Evolutionary conservation across 2,888 invertebrate species (phyloP).

Genomic region (Argyra leucocephala): DNA sequence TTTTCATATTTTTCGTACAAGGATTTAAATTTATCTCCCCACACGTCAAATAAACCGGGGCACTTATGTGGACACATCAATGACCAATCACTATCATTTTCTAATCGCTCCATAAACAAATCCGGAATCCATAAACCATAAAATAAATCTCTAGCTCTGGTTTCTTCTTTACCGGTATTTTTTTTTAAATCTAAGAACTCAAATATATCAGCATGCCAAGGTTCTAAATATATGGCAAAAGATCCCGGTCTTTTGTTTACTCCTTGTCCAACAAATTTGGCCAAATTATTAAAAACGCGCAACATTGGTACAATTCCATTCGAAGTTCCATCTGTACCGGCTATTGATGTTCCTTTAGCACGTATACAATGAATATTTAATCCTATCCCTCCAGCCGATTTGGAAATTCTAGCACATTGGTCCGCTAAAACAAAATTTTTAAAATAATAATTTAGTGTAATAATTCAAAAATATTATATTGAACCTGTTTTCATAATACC

Average conservation of each 20-base stretch:
- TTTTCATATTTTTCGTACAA: slow-evolving; percentile 74
- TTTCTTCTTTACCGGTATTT: slow-evolving; percentile 85
- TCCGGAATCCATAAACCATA: slow-evolving; percentile 94
- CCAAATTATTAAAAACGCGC: slow-evolving; percentile 81
- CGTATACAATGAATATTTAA: slow-evolving; percentile 85
- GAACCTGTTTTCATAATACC: slow-evolving; percentile 72
- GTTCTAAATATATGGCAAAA: slow-evolving; percentile 89
- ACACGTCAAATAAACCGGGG: slow-evolving; percentile 75
- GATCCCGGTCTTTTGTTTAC: slow-evolving; percentile 91
- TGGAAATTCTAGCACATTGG: slow-evolving; percentile 83
- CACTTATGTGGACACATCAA: slow-evolving; percentile 88
- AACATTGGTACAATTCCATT: slow-evolving; percentile 90
- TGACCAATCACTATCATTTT: slow-evolving; percentile 70
- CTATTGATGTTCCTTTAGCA: slow-evolving; percentile 75
- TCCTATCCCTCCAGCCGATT: slow-evolving; percentile 90
- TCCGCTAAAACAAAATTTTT: slow-evolving; percentile 37
- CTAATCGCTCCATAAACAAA: slow-evolving; percentile 85
- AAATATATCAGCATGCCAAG: slow-evolving; percentile 92
- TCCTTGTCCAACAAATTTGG: slow-evolving; percentile 88
- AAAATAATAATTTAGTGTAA: not conserved
- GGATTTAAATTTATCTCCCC: slow-evolving; percentile 83
- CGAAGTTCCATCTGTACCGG: slow-evolving; percentile 83
- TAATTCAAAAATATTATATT: not conserved
- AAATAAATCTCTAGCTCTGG: slow-evolving; percentile 82
- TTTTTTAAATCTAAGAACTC: slow-evolving; percentile 84